Percentiles rank a stretch among this genome's conserved stretches.
Evolutionary conservation across 1,140 invertebrate species (phyloP).

Genomic region (Euura saliciscinereae): DNA sequence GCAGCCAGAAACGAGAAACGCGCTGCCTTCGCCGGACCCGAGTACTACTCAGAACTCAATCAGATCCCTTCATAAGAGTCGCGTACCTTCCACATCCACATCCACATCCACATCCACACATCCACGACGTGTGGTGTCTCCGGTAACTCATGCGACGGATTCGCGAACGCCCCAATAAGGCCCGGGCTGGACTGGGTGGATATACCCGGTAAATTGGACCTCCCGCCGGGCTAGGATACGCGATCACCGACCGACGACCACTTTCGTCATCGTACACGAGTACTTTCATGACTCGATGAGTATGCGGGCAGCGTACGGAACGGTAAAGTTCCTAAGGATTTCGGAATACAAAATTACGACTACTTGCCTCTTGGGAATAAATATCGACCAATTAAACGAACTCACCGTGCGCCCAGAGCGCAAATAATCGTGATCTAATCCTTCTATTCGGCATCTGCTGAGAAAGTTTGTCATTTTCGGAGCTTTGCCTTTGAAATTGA

Average conservation of each 20-base stretch:
- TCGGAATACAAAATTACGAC: slow-evolving; percentile 2
- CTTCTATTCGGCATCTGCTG: no score
- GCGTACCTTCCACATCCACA: slow-evolving; percentile 28
- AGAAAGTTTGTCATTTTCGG: no score
- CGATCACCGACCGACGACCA: no score
- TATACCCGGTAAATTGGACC: neutral
- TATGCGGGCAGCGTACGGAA: no score
- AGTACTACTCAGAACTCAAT: slow-evolving; percentile 58
- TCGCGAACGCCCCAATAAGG: neutral
- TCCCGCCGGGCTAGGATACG: neutral
- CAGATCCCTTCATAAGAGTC: slow-evolving; percentile 58
- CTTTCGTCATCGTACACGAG: no score
- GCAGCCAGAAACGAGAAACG: slow-evolving; percentile 3
- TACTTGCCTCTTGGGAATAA: neutral
- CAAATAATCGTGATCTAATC: no score
- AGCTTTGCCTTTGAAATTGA: no score
- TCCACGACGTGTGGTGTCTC: no score
- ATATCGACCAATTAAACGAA: neutral
- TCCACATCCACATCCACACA: no score
- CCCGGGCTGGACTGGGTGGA: neutral
- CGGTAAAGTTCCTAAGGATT: neutral
- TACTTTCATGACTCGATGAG: no score
- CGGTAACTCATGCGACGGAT: no score
- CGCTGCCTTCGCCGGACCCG: neutral
- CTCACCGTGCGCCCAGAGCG: no score